Base-by-base conservation (phyloP, 2,888 invertebrate genomes). In the Rotaria socialis region DNA sequence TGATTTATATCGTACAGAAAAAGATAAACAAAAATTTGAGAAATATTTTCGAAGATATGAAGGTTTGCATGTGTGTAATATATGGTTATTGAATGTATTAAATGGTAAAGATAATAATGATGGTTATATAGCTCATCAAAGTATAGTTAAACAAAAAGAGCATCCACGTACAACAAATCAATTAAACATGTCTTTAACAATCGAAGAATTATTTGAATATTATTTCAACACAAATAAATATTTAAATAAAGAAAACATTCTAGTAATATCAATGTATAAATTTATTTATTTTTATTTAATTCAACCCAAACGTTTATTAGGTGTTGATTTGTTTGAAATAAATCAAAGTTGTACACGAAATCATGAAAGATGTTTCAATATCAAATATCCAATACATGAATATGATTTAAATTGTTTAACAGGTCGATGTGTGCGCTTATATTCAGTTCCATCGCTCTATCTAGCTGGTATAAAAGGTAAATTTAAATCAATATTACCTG, bases 181-280 rank as follows among this genome's bases (percentile, higher is more conserved):
- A 41, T 74, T 74, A 74, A 35, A 74, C 41, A 74, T 74, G 74
- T 74, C 74, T 41, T 22, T 41, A 16, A 74, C 74, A 74, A 41
- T 19, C 10, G 74, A 41, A 74, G 41, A 74, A 74, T 35, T 74
- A 16, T 74, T 6, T 41, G 14, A 67, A 35, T 67, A 67, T 67
- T 67, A 67, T 67, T 2, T 67, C 19, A 74, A 74, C 19, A 74
- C 4, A 74, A 74, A 74, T 74, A 35, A 74, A 74, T 22, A 41
- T 41, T 74, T 74, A 41, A 41, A 6, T 41, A 74, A 41, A 74
- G 74, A 74, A 74, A 74, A 22, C 8, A 74, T 74, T 74, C n/a
- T 74, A 7, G 3, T 19, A 55, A 55, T 55, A 2, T 19, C 55
- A 55, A 19, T 22, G 6, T 55, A 55, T 19, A 55, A 55, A 55